Evolutionary conservation across 2,113 vertebrate species (phyloP).

Genomic region (Apteryx owenii): DNA sequence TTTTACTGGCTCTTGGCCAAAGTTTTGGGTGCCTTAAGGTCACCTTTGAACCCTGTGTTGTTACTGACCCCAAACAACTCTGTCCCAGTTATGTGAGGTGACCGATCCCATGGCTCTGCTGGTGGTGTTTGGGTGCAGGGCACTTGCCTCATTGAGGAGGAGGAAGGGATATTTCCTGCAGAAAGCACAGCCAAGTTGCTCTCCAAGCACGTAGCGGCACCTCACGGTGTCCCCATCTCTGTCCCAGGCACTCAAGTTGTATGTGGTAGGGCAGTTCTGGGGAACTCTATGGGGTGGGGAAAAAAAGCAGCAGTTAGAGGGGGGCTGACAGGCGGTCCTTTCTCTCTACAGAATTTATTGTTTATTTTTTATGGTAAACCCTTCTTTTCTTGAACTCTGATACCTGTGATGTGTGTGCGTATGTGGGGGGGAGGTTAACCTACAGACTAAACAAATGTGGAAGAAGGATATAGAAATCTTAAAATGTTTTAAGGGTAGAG

Average conservation of each 20-base stretch:
- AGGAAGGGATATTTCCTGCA: neutral
- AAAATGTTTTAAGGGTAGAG: neutral
- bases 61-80: neutral
- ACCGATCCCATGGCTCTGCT: neutral
- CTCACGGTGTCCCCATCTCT: neutral
- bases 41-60: rapidly evolving
- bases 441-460: neutral
- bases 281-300: neutral
- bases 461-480: neutral
- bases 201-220: neutral
- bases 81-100: neutral
- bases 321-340: neutral
- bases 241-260: neutral
- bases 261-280: neutral
- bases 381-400: neutral
- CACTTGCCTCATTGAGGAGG: neutral
- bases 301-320: neutral
- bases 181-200: neutral
- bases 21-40: neutral
- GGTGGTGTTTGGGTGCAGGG: neutral
- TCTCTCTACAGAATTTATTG: neutral
- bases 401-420: neutral
- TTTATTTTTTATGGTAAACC: neutral
- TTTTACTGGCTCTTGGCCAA: neutral
- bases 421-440: neutral